Evolutionary conservation across 2,888 invertebrate genomes (phyloP).

Genomic region (Sussaba pulchella): DNA sequence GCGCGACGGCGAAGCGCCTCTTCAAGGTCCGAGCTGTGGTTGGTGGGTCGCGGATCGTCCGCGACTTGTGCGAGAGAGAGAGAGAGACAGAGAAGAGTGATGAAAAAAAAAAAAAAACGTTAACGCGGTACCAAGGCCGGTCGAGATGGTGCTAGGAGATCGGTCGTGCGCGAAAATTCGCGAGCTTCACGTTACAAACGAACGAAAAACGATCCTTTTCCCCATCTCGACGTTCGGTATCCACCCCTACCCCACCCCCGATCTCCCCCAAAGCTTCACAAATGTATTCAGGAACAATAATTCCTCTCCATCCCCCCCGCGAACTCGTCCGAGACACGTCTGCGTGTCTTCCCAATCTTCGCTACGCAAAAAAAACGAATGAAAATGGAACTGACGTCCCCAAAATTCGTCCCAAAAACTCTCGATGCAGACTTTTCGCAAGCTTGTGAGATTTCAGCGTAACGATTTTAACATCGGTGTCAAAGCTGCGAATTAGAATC

Average conservation of each 20-base stretch:
- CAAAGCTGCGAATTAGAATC: too few relatives aligned
- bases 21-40: slow-evolving; percentile 55
- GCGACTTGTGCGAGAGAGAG: slow-evolving; percentile 19
- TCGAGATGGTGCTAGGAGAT: slow-evolving; percentile 26
- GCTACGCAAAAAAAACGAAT: neutral
- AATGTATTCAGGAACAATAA: too few relatives aligned
- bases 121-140: slow-evolving; percentile 47
- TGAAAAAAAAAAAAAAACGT: slow-evolving; percentile 42
- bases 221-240: neutral
- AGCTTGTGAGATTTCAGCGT: neutral
- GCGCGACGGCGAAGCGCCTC: slow-evolving; percentile 29
- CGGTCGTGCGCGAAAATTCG: slow-evolving; percentile 70
- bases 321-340: neutral
- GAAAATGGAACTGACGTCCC: neutral
- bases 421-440: neutral
- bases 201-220: slow-evolving; percentile 34
- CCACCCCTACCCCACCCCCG: slow-evolving; percentile 2
- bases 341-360: too few relatives aligned
- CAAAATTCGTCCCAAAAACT: slow-evolving; percentile 3
- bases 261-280: too few relatives aligned
- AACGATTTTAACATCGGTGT: neutral
- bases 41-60: slow-evolving; percentile 56
- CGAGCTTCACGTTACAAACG: slow-evolving; percentile 74
- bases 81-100: too few relatives aligned
- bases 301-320: slow-evolving; percentile 20